Evolutionary conservation across 2,888 invertebrate species (phyloP).

Genomic region (Chrysolina americana): DNA sequence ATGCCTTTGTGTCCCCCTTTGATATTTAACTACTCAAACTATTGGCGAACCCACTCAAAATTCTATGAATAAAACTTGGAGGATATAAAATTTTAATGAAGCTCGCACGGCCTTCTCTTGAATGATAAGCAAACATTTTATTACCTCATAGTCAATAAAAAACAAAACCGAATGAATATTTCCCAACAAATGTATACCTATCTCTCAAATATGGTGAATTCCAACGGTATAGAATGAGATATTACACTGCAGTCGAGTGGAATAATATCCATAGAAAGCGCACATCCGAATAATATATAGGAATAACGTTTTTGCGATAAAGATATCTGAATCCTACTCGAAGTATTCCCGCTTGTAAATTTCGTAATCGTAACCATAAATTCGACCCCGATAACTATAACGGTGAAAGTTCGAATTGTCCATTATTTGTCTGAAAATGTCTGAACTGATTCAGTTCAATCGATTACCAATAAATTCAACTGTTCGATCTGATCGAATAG

Average conservation of each 20-base stretch:
- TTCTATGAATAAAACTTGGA: background rate
- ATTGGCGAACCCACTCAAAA: background rate
- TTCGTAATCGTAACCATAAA: conserved; percentile 43
- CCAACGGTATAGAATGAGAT: conserved; percentile 14
- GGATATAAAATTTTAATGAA: background rate
- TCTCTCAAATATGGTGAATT: background rate
- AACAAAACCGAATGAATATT: conserved; percentile 3
- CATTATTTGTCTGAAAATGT: conserved; percentile 42
- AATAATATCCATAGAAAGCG: conserved; percentile 24
- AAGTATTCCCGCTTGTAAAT: conserved; percentile 39
- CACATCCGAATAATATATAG: conserved; percentile 32
- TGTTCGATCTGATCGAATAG: background rate
- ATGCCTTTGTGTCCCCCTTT: too few relatives aligned
- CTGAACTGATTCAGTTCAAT: conserved; percentile 38
- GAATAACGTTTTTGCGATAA: conserved; percentile 27
- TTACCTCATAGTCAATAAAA: conserved; percentile 1
- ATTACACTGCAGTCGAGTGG: background rate
- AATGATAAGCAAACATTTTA: conserved; percentile 11
- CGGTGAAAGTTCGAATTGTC: conserved; percentile 43
- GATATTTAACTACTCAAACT: background rate
- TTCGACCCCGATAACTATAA: conserved; percentile 40
- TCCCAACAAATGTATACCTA: background rate
- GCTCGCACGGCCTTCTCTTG: background rate
- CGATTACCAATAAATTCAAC: conserved; percentile 28
- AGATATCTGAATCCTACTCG: conserved; percentile 27